Percentiles rank a stretch among this genome's conserved stretches.
Evolutionary conservation across 2,888 invertebrate species (phyloP).

Genomic region (Helleia helle): DNA sequence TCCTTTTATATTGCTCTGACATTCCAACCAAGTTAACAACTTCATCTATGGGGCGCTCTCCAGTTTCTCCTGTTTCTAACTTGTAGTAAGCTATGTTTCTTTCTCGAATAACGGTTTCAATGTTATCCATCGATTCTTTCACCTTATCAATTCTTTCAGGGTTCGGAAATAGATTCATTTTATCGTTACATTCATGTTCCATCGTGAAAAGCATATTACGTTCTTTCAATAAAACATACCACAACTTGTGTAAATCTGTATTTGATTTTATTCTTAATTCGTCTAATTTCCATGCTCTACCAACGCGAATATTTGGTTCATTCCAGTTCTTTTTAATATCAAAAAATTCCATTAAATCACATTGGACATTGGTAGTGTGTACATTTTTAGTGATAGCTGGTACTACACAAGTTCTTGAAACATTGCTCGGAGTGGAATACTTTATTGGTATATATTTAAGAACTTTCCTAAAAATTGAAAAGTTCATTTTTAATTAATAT

Average conservation of each 20-base stretch:
- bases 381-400: conserved; percentile 21
- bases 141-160: conserved; percentile 96
- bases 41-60: conserved; percentile 80
- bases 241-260: conserved; percentile 95
- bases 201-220: conserved; percentile 97
- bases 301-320: conserved; percentile 81
- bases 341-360: conserved; percentile 90
- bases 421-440: conserved; percentile 26
- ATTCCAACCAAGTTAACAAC: conserved; percentile 76
- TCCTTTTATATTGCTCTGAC: conserved; percentile 65
- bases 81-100: conserved; percentile 91
- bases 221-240: conserved; percentile 94
- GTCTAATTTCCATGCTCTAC: conserved; percentile 90
- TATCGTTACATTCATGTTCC: conserved; percentile 86
- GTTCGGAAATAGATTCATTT: conserved; percentile 84
- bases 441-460: not conserved
- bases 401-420: conserved; percentile 22
- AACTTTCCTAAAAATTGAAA: not conserved
- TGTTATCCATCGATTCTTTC: conserved; percentile 93
- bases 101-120: conserved; percentile 93
- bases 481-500: conserved; percentile 2
- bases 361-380: conserved; percentile 47
- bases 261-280: conserved; percentile 97
- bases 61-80: conserved; percentile 91
- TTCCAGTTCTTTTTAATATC: conserved; percentile 90